Evolutionary conservation across 2,888 invertebrate genomes (phyloP).

Genomic region (Andrena flavipes): DNA sequence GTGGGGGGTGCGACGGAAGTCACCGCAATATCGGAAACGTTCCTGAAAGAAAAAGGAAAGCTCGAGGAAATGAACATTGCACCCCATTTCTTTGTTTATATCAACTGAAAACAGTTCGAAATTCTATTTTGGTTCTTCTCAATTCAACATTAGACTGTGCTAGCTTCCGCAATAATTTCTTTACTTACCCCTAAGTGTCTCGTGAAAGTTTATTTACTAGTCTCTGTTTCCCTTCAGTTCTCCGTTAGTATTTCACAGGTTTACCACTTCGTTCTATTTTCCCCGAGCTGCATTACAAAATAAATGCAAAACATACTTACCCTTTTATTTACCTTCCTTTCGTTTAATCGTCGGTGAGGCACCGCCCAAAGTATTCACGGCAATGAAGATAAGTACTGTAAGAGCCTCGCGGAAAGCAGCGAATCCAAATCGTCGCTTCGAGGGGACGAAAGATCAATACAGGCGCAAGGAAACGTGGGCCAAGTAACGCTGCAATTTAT

Average conservation of each 20-base stretch:
- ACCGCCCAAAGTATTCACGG: background rate
- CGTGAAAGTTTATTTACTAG: too few relatives aligned
- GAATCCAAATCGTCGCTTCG: background rate
- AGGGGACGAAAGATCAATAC: constrained; percentile 37
- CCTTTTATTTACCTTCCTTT: too few relatives aligned
- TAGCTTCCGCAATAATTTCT: too few relatives aligned
- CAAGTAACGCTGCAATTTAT: constrained; percentile 5
- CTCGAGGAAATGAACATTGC: background rate
- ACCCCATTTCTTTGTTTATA: background rate
- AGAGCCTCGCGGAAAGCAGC: background rate
- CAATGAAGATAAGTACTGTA: background rate
- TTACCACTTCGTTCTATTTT: too few relatives aligned
- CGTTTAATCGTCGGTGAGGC: background rate
- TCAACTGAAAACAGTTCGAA: background rate
- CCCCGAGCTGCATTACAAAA: too few relatives aligned
- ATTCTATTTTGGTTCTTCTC: too few relatives aligned
- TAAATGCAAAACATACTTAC: too few relatives aligned
- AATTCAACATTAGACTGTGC: too few relatives aligned
- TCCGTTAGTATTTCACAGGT: too few relatives aligned
- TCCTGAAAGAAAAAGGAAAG: background rate
- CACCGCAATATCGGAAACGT: constrained; percentile 12
- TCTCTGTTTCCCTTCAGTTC: too few relatives aligned
- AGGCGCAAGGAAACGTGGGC: constrained; percentile 13
- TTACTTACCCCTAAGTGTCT: too few relatives aligned
- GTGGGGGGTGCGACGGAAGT: constrained; percentile 38